Conservation (phyloP, 2,888 invertebrate genomes). For the Orgyia antiqua region DNA sequence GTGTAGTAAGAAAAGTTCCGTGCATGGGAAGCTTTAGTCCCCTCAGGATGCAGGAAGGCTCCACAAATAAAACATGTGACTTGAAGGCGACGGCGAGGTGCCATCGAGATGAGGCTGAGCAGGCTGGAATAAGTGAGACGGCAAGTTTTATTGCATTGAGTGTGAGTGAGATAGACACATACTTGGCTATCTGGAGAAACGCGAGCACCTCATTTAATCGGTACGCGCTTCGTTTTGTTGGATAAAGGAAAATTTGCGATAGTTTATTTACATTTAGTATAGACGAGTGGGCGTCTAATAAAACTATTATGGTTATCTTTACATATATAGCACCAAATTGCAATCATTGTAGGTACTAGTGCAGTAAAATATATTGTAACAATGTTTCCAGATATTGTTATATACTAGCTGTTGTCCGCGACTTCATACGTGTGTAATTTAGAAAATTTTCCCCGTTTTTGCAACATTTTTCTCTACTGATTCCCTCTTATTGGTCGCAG, state of each 20-base stretch:
- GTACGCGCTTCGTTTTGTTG: slow-evolving; percentile 74
- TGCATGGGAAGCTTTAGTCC: slow-evolving; percentile 60
- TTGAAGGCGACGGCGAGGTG: slow-evolving; percentile 75
- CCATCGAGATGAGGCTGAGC: slow-evolving; percentile 70
- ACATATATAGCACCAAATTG: not conserved
- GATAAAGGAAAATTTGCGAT: slow-evolving; percentile 68
- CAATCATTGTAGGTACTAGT: not conserved
- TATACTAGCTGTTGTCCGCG: too few species aligned
- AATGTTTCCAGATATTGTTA: too few species aligned
- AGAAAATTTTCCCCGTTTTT: too few species aligned
- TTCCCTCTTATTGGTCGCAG: too few species aligned
- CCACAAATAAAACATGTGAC: slow-evolving; percentile 78
- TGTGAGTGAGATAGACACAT: slow-evolving; percentile 40
- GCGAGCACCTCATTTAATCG: slow-evolving; percentile 78
- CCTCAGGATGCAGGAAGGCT: slow-evolving; percentile 73
- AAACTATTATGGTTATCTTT: not conserved
- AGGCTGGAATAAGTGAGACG: slow-evolving; percentile 49
- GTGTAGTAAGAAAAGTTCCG: slow-evolving; percentile 35
- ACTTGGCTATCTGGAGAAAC: slow-evolving; percentile 74
- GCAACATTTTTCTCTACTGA: too few species aligned
- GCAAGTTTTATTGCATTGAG: slow-evolving; percentile 20
- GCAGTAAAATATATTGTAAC: too few species aligned
- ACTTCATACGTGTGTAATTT: too few species aligned
- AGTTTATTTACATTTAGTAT: slow-evolving; percentile 38
- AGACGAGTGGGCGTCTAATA: slow-evolving; percentile 23